Base-by-base conservation (phyloP, 2,113 vertebrate species). In the Pteruthius melanotis region DNA sequence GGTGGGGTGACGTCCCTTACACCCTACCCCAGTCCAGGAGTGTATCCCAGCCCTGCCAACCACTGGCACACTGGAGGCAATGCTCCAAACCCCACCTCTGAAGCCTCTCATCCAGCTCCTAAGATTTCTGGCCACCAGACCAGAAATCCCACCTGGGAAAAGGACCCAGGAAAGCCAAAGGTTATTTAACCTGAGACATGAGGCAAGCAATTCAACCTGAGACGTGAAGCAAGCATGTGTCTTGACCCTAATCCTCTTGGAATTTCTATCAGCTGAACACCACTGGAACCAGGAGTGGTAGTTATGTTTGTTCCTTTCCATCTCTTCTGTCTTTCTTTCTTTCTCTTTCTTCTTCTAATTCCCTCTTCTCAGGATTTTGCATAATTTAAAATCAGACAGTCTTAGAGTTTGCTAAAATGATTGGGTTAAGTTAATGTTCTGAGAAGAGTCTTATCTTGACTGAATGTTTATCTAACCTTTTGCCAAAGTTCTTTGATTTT, bases 11-110 rank as follows among this genome's bases (percentile, higher is more conserved):
- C 26, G 11, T 11, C 23, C 26, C 61, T 21, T 4, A 26, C 4
- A 49, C 2, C 4, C 15, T 42, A 26, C 6, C 12, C 15, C 44
- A 30, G 5, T 13, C 52, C 10, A 2, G 24, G 30, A 49, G 16
- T 7, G 10, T 5, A 75, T 11, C 50, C 35, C 30, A 75, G 42
- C 24, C 28, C 15, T 0, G 0, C 3, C 42, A 42, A 5, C 8
- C 24, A 20, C 35, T 14, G 52, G 17, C 37, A 66, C 17, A 11
- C 30, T 49, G 26, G 40, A 26, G 8, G 24, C 24, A 31, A 9
- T 17, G 35, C 26, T 35, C 42, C 13, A 40, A 6, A 35, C 9
- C 21, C 44, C 30, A 26, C 21, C 13, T 59, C 53, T 44, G 44
- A 50, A 76, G 14, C 61, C 44, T 21, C 39, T 31, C 37, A 52